phyloP scores from a whole-genome alignment of 2,113 vertebrate genomes.

The Entomyzon cyanotis region DNA sequence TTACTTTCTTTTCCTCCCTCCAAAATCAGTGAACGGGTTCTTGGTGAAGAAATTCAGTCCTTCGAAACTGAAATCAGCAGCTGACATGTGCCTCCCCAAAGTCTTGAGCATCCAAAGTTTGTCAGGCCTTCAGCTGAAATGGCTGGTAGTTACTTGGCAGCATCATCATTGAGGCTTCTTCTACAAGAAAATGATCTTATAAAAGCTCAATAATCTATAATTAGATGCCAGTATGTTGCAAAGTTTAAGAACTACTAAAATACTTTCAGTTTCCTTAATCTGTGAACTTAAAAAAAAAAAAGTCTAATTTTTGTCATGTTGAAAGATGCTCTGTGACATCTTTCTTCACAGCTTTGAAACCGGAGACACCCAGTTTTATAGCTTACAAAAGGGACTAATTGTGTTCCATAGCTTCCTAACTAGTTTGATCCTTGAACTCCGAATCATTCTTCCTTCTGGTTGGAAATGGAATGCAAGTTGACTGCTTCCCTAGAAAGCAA shows the following conservation, averaged over 20 bases:
- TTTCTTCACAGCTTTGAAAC: background rate
- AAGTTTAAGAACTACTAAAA: slow-evolving; percentile 1
- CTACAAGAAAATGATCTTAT: background rate
- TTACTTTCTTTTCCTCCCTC: too few relatives aligned
- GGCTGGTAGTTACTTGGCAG: background rate
- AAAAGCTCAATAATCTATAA: background rate
- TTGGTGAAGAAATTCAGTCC: background rate
- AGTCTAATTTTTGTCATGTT: slow-evolving; percentile 14
- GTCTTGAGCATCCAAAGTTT: background rate
- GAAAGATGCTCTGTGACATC: slow-evolving; percentile 31
- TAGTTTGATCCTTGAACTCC: slow-evolving; percentile 67
- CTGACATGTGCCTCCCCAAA: background rate
- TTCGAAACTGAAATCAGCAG: background rate
- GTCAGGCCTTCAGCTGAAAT: background rate
- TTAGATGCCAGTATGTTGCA: background rate
- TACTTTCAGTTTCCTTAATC: slow-evolving; percentile 40
- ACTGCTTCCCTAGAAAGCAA: slow-evolving; percentile 62
- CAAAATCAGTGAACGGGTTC: background rate
- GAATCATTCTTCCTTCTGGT: slow-evolving; percentile 59
- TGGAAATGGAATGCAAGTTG: slow-evolving; percentile 58
- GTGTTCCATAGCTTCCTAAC: slow-evolving; percentile 55
- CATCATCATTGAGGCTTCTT: background rate
- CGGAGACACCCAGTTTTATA: slow-evolving; percentile 37
- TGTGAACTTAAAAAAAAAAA: background rate
- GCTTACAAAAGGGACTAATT: slow-evolving; percentile 41